A percentile compares a stretch with the other conserved stretches of the same genome.
These are phyloP conservation scores for Thunnus maccoyii DNA, from an alignment of 2,113 vertebrate genomes.

Conservation along the genomic window DNA sequence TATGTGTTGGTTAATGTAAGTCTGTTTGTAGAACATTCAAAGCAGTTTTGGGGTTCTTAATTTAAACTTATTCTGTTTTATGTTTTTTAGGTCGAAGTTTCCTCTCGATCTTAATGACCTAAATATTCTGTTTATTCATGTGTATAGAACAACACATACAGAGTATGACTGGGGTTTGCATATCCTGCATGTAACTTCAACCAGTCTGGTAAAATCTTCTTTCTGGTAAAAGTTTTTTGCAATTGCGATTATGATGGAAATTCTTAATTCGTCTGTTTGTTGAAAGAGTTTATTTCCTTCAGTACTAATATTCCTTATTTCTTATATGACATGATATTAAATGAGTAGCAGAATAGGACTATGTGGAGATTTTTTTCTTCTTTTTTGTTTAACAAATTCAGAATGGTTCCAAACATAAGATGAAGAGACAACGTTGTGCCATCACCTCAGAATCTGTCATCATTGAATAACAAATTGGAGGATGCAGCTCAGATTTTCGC, in stretches of 20 bases:
- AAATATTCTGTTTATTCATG: slow-evolving; percentile 63
- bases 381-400: background rate
- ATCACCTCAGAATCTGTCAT: slow-evolving; percentile 64
- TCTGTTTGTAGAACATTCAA: slow-evolving; percentile 22
- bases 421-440: slow-evolving; percentile 58
- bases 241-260: background rate
- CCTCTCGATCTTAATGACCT: slow-evolving; percentile 53
- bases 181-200: slow-evolving; percentile 13
- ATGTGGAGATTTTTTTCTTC: background rate
- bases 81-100: slow-evolving; percentile 48
- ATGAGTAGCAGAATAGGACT: background rate
- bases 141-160: slow-evolving; percentile 19
- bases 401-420: slow-evolving; percentile 45
- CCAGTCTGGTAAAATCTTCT: background rate
- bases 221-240: no score
- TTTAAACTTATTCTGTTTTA: slow-evolving; percentile 59
- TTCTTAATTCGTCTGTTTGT: background rate
- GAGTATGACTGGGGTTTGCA: background rate
- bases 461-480: slow-evolving; percentile 75
- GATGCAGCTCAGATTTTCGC: slow-evolving; percentile 71
- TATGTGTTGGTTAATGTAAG: slow-evolving; percentile 18
- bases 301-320: background rate
- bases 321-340: background rate
- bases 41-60: slow-evolving; percentile 32
- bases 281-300: background rate